Percentiles rank a stretch among this genome's conserved stretches.
Conservation (phyloP, 1,140 invertebrate species). For the Lanistes nyassanus region DNA sequence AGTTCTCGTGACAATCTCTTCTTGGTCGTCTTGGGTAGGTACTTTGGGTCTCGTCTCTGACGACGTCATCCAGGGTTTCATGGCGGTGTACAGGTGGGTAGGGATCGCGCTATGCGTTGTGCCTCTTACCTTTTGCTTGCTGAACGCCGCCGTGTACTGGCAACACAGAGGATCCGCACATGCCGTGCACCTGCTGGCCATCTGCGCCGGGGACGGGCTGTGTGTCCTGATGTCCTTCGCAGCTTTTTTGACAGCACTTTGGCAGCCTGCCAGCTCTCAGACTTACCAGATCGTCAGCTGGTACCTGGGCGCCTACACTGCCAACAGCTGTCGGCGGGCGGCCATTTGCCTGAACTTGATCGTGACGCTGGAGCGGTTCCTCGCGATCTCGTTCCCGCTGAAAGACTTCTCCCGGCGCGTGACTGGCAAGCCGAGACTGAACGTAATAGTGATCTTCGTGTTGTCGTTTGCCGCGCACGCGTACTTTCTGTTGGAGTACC, state of each 20-base stretch:
- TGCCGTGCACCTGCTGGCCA: background rate
- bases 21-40: too few relatives aligned
- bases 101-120: constrained; percentile 9
- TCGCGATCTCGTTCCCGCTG: constrained; percentile 14
- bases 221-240: background rate
- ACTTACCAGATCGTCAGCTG: background rate
- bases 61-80: background rate
- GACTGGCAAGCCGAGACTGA: background rate
- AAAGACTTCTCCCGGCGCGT: background rate
- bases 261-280: background rate
- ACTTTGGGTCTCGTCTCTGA: constrained; percentile 1
- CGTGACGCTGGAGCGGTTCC: constrained; percentile 11
- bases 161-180: background rate
- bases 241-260: background rate
- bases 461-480: constrained; percentile 1
- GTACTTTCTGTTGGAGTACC: background rate
- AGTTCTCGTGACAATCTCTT: too few relatives aligned
- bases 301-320: constrained; percentile 14
- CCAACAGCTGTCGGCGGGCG: constrained; percentile 1
- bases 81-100: background rate
- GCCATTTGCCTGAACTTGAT: constrained; percentile 8
- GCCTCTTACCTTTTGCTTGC: background rate
- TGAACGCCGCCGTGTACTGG: constrained; percentile 18
- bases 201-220: constrained; percentile 10
- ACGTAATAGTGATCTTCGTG: background rate